Evolutionary conservation across 2,888 invertebrate species (phyloP).

Genomic region (Caenorhabditis auriculariae): DNA sequence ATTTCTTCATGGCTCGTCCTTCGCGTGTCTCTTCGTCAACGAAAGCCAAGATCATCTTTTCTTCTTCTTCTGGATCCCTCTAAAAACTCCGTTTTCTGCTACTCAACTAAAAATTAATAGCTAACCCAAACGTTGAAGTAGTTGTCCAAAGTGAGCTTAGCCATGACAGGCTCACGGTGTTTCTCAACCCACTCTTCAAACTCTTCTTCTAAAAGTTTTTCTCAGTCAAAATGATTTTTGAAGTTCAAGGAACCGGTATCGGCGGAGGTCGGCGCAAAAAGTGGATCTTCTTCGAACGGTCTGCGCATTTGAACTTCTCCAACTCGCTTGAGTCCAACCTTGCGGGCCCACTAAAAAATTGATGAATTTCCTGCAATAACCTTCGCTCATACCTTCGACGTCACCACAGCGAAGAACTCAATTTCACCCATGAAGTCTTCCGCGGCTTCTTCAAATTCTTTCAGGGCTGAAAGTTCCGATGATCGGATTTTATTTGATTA

Average conservation of each 20-base stretch:
- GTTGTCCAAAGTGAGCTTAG: conserved; percentile 61
- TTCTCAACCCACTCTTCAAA: conserved; percentile 64
- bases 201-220: conserved; percentile 52
- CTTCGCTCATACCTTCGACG: conserved; percentile 45
- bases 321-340: conserved; percentile 60
- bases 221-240: not conserved
- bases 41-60: conserved; percentile 61
- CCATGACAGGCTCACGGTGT: conserved; percentile 63
- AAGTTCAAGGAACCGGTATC: conserved; percentile 19
- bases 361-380: not conserved
- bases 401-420: conserved; percentile 63
- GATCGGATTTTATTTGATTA: not conserved
- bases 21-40: conserved; percentile 63
- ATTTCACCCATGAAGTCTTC: conserved; percentile 64
- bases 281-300: conserved; percentile 63
- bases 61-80: conserved; percentile 63
- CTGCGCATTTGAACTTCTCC: conserved; percentile 63
- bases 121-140: conserved; percentile 64
- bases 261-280: conserved; percentile 58
- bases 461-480: conserved; percentile 47
- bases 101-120: not conserved
- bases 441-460: conserved; percentile 64
- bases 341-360: conserved; percentile 60
- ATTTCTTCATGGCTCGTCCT: conserved; percentile 60
- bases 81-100: conserved; percentile 30